phyloP scores from a whole-genome alignment of 2,797 vertebrate species.

The Todus mexicanus region DNA sequence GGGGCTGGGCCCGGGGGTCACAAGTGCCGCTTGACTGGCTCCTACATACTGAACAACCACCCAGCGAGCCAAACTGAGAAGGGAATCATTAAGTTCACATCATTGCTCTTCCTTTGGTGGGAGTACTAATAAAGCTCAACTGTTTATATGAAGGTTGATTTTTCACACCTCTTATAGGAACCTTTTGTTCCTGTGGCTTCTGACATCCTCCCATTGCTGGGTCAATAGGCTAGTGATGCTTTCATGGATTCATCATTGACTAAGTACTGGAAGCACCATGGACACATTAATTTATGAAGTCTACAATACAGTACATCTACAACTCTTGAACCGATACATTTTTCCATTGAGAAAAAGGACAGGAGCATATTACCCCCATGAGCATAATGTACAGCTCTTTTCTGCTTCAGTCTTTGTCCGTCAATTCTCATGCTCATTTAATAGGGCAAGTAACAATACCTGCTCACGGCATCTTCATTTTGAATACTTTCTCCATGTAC shows the following conservation, averaged over 20 bases:
- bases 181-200: background rate
- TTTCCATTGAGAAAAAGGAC: background rate
- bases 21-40: background rate
- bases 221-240: background rate
- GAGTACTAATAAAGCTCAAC: background rate
- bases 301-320: background rate
- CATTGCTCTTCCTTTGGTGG: background rate
- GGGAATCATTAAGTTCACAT: background rate
- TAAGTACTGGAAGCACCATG: background rate
- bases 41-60: background rate
- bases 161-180: background rate
- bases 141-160: background rate
- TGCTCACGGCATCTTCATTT: background rate
- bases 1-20: background rate
- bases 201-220: background rate
- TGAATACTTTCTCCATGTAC: background rate
- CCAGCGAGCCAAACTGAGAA: background rate
- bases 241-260: background rate
- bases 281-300: background rate
- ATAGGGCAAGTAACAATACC: background rate
- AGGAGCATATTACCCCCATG: background rate
- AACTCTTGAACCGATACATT: background rate
- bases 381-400: background rate
- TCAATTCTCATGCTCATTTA: background rate
- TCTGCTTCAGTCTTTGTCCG: background rate